Evolutionary conservation across 1,140 invertebrate species (phyloP).

Genomic region (Maconellicoccus hirsutus): DNA sequence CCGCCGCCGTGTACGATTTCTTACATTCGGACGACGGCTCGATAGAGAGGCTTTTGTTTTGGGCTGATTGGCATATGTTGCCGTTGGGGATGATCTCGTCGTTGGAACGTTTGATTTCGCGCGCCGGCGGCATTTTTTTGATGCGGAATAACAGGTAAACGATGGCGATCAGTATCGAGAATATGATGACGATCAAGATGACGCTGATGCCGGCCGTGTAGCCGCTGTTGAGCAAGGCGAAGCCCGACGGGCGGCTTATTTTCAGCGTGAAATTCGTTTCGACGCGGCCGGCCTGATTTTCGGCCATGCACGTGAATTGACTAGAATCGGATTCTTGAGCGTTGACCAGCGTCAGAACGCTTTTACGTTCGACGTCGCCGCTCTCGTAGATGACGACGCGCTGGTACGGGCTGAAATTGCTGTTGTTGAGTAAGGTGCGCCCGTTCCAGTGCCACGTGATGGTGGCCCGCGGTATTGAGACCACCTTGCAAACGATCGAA

Average conservation of each 20-base stretch:
- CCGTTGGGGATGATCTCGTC: constrained; percentile 6
- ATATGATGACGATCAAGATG: constrained; percentile 62
- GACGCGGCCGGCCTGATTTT: constrained; percentile 82
- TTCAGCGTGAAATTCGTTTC: constrained; percentile 81
- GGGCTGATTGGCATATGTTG: not conserved
- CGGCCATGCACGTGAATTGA: constrained; percentile 81
- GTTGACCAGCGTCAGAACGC: constrained; percentile 69
- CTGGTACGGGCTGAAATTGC: constrained; percentile 65
- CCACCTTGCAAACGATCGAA: constrained; percentile 64
- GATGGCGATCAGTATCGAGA: constrained; percentile 60
- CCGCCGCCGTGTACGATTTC: constrained; percentile 33
- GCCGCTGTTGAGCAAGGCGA: constrained; percentile 64
- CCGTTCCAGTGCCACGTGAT: constrained; percentile 83
- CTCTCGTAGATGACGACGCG: constrained; percentile 66
- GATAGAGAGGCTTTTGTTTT: not conserved
- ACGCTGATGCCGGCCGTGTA: constrained; percentile 76
- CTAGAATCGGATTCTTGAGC: constrained; percentile 76
- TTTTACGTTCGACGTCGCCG: constrained; percentile 54
- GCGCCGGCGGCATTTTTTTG: constrained; percentile 50
- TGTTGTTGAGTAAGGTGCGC: constrained; percentile 62
- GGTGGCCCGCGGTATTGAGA: constrained; percentile 63
- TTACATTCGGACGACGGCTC: not conserved
- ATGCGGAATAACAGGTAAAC: constrained; percentile 58
- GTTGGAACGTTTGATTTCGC: constrained; percentile 40
- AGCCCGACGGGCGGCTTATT: constrained; percentile 60